phyloP scores from a whole-genome alignment of 2,888 invertebrate genomes.

The Chaetogeoica ovagalla region DNA sequence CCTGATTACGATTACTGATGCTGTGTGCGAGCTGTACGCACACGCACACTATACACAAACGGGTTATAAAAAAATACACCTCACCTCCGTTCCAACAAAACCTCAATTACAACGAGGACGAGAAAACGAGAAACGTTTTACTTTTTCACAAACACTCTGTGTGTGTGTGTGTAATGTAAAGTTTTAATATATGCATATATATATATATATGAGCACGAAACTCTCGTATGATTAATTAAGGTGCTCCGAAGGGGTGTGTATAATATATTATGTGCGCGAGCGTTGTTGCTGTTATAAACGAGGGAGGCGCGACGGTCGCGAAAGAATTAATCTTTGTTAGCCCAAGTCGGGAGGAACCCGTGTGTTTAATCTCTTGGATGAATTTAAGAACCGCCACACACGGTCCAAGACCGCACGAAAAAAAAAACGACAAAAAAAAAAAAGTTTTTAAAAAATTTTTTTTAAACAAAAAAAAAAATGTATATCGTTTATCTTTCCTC shows the following conservation, averaged over 20 bases:
- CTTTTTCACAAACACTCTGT: background rate
- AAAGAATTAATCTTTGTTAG: constrained; percentile 55
- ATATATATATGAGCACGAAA: background rate
- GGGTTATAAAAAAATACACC: constrained; percentile 22
- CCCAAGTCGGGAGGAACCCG: constrained; percentile 48
- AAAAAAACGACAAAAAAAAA: background rate
- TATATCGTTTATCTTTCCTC: constrained; percentile 50
- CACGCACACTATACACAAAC: background rate
- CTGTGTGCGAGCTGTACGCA: background rate
- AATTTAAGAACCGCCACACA: constrained; percentile 54
- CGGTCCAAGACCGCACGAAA: constrained; percentile 46
- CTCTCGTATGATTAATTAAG: constrained; percentile 44
- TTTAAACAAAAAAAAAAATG: constrained; percentile 24
- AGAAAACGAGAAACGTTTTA: constrained; percentile 21
- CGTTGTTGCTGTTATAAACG: background rate
- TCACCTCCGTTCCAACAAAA: background rate
- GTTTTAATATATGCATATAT: background rate
- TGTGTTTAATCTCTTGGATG: constrained; percentile 55
- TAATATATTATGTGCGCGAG: background rate
- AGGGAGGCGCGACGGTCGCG: constrained; percentile 43
- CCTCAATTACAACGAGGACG: constrained; percentile 30
- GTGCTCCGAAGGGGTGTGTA: constrained; percentile 25
- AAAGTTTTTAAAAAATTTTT: constrained; percentile 42
- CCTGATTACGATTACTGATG: too few relatives aligned
- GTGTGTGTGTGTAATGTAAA: background rate